Evolutionary conservation across 2,113 vertebrate genomes (phyloP).

Genomic region (Tamias sibiricus): DNA sequence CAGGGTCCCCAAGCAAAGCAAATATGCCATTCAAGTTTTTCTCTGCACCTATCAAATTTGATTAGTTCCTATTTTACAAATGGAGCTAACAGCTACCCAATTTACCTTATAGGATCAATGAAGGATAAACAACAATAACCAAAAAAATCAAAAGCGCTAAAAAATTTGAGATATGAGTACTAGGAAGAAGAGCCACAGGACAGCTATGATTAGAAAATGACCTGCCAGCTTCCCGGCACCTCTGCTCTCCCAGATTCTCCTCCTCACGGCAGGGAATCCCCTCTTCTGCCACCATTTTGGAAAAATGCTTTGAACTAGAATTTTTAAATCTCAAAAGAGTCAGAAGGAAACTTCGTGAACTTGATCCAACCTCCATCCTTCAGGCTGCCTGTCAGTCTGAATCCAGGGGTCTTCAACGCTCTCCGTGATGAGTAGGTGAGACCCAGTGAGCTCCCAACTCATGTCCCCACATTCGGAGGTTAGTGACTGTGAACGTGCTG

Average conservation of each 20-base stretch:
- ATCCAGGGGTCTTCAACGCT: not conserved
- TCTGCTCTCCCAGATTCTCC: rapidly evolving
- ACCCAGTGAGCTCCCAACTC: not conserved
- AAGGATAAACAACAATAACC: not conserved
- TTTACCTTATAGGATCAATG: not conserved
- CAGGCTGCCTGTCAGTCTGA: not conserved
- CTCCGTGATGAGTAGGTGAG: not conserved
- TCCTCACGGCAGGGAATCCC: not conserved
- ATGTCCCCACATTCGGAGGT: not conserved
- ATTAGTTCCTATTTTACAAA: not conserved
- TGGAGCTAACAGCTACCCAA: not conserved
- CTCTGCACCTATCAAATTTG: not conserved
- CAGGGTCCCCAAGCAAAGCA: not conserved
- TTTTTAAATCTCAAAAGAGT: not conserved
- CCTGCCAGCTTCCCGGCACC: not conserved
- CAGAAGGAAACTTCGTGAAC: not conserved
- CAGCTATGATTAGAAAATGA: rapidly evolving
- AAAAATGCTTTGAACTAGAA: not conserved
- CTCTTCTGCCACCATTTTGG: not conserved
- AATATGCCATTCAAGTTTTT: not conserved
- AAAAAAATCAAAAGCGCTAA: not conserved
- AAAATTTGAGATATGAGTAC: not conserved
- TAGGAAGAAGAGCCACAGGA: not conserved
- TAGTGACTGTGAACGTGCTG: not conserved
- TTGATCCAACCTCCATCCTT: not conserved